These are phyloP conservation scores for Ateles fusciceps DNA, from an alignment of 2,797 vertebrate species.

Conservation along the genomic window DNA sequence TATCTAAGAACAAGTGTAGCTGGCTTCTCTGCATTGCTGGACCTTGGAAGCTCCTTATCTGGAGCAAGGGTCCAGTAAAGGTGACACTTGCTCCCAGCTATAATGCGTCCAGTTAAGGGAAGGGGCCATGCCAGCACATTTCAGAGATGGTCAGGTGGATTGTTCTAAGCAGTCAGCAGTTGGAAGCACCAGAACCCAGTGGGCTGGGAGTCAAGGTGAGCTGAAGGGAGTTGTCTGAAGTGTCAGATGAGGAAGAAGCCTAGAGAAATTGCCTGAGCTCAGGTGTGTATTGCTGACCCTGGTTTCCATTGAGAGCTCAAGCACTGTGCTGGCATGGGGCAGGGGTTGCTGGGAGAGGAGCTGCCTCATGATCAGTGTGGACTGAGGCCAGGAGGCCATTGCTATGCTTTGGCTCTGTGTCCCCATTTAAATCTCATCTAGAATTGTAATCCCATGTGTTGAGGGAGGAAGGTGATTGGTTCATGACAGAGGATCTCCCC, in stretches of 20 bases:
- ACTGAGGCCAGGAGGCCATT: not conserved
- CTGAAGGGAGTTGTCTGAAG: not conserved
- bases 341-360: not conserved
- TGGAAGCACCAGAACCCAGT: not conserved
- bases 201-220: not conserved
- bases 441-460: not conserved
- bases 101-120: not conserved
- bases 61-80: fast-evolving
- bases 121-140: fast-evolving
- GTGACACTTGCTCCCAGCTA: not conserved
- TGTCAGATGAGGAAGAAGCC: not conserved
- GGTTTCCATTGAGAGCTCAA: not conserved
- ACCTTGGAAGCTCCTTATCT: fast-evolving
- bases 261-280: not conserved
- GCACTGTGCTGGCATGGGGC: no score
- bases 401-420: not conserved
- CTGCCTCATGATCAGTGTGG: not conserved
- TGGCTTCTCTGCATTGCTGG: not conserved
- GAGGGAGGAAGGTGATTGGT: not conserved
- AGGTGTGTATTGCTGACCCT: not conserved
- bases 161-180: not conserved
- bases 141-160: not conserved
- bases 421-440: not conserved
- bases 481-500: not conserved
- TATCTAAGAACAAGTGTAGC: no score